A percentile compares a stretch with the other conserved stretches of the same genome.
These are phyloP conservation scores for Acleris literana DNA, from an alignment of 2,888 invertebrate species.

Conservation along the genomic window DNA sequence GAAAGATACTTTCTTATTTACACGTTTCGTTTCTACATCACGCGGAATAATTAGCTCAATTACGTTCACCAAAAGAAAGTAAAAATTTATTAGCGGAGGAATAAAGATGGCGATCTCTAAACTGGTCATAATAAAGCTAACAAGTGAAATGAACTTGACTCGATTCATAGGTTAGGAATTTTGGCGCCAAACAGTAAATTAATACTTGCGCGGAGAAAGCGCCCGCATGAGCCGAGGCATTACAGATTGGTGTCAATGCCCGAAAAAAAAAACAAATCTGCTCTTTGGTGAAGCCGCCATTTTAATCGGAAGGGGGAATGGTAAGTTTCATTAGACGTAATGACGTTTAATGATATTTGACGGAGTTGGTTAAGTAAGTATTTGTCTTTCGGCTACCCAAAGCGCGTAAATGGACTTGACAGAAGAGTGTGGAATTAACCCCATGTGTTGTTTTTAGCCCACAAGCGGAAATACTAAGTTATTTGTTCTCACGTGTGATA, in stretches of 20 bases:
- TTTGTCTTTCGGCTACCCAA: too few species aligned
- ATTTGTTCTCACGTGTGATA: too few species aligned
- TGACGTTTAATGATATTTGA: not conserved
- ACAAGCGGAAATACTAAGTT: too few species aligned
- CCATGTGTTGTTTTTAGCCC: too few species aligned
- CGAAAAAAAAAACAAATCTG: constrained; percentile 36
- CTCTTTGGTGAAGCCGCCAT: constrained; percentile 32
- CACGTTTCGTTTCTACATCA: constrained; percentile 5
- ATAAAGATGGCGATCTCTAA: constrained; percentile 33
- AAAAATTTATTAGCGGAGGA: constrained; percentile 17
- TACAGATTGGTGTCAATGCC: constrained; percentile 59
- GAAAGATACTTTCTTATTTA: constrained; percentile 12
- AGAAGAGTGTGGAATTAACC: too few species aligned
- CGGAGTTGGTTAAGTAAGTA: too few species aligned
- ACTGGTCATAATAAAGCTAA: constrained; percentile 34
- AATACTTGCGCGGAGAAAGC: constrained; percentile 63
- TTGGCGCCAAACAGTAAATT: constrained; percentile 67
- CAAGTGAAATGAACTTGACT: constrained; percentile 43
- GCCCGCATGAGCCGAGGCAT: constrained; percentile 56
- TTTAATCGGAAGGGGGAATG: constrained; percentile 20
- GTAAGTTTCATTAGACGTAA: constrained; percentile 24
- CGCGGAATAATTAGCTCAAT: constrained; percentile 29
- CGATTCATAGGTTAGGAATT: constrained; percentile 66
- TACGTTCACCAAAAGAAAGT: constrained; percentile 32
- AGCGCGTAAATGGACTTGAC: too few species aligned